Conservation (phyloP, 2,888 invertebrate species). For the Agrotis segetum region DNA sequence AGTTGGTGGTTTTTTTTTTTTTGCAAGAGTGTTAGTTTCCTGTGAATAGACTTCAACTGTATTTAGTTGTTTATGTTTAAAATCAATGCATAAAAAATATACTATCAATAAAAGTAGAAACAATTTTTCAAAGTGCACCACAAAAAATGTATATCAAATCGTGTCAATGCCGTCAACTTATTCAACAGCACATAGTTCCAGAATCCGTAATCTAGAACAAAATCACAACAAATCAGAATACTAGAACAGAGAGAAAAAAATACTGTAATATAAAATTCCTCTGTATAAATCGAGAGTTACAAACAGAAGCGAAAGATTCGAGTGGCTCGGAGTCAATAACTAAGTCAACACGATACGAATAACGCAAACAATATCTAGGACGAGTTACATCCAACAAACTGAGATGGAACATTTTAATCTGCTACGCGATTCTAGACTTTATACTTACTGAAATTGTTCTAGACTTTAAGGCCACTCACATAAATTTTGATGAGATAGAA, state of each 20-base stretch:
- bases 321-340: constrained; percentile 59
- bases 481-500: constrained; percentile 41
- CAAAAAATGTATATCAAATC: neutral
- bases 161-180: neutral
- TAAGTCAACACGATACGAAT: constrained; percentile 56
- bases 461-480: constrained; percentile 60
- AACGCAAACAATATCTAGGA: constrained; percentile 64
- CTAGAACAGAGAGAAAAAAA: constrained; percentile 23
- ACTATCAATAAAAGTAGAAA: too few relatives aligned
- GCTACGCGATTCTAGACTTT: constrained; percentile 32
- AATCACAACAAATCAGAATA: constrained; percentile 17
- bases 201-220: constrained; percentile 5
- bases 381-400: constrained; percentile 55
- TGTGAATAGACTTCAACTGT: too few relatives aligned
- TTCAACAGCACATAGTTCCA: too few relatives aligned
- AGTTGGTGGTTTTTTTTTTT: neutral
- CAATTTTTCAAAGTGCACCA: too few relatives aligned
- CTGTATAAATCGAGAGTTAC: constrained; percentile 27
- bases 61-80: too few relatives aligned
- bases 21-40: neutral
- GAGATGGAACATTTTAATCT: constrained; percentile 46
- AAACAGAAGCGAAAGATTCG: constrained; percentile 48
- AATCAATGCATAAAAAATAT: too few relatives aligned
- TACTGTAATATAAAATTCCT: constrained; percentile 42
- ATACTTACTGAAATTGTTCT: constrained; percentile 25